phyloP scores from a whole-genome alignment of 2,888 invertebrate species.

The Leptarthrus brevirostris region DNA sequence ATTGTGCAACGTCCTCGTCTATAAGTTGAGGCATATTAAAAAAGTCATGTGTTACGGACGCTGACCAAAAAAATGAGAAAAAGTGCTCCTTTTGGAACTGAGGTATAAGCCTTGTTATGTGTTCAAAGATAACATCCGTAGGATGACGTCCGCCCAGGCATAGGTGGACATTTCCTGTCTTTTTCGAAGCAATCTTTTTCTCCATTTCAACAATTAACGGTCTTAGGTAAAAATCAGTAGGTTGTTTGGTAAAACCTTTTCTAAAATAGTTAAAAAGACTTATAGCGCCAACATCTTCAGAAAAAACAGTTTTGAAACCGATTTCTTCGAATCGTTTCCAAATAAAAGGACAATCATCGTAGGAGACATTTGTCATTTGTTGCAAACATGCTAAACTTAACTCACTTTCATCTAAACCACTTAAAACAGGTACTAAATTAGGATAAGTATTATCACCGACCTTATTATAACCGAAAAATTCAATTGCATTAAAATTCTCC shows the following conservation, averaged over 20 bases:
- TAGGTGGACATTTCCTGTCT: slow-evolving; percentile 72
- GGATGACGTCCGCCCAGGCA: slow-evolving; percentile 79
- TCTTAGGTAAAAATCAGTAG: slow-evolving; percentile 87
- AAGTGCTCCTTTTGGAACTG: slow-evolving; percentile 71
- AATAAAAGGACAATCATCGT: slow-evolving; percentile 84
- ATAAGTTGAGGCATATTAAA: slow-evolving; percentile 82
- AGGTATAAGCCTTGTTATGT: slow-evolving; percentile 74
- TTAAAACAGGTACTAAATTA: slow-evolving; percentile 84
- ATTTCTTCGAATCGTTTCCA: slow-evolving; percentile 82
- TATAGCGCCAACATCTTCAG: slow-evolving; percentile 84
- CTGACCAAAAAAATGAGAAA: slow-evolving; percentile 88
- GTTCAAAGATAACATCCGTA: slow-evolving; percentile 78
- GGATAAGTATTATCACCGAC: slow-evolving; percentile 95
- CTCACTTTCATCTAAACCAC: slow-evolving; percentile 77
- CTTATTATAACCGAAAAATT: slow-evolving; percentile 90
- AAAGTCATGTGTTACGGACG: slow-evolving; percentile 85
- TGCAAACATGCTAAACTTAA: slow-evolving; percentile 75
- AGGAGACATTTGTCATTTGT: slow-evolving; percentile 68
- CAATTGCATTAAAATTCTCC: slow-evolving; percentile 74
- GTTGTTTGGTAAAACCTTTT: slow-evolving; percentile 79
- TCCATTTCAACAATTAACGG: slow-evolving; percentile 80
- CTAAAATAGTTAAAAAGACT: slow-evolving; percentile 85
- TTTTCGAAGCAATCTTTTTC: slow-evolving; percentile 73
- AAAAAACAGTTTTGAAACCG: slow-evolving; percentile 83
- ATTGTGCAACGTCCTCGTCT: slow-evolving; percentile 69